These are phyloP conservation scores for Falco columbarius DNA, from an alignment of 2,797 vertebrate genomes.

Conservation along the genomic window DNA sequence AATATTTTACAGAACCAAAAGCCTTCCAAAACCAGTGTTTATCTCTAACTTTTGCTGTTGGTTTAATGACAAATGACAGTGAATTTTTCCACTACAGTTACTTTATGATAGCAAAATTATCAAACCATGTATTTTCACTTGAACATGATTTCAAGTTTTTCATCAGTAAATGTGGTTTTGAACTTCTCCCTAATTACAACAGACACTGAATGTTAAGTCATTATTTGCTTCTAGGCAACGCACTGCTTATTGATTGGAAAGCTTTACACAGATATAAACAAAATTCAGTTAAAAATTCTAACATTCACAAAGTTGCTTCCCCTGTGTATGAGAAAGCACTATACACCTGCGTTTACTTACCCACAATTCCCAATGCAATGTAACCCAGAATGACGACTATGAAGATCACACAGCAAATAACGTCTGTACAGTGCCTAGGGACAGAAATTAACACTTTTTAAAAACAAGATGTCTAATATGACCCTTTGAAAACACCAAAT, in stretches of 20 bases:
- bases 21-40: neutral
- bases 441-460: constrained; percentile 52
- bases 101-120: neutral
- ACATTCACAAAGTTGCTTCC: neutral
- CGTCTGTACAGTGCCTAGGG: constrained; percentile 89
- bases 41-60: neutral
- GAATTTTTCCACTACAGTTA: neutral
- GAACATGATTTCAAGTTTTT: neutral
- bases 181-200: neutral
- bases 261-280: neutral
- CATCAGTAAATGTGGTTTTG: neutral
- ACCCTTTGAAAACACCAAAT: neutral
- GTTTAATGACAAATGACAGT: neutral
- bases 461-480: neutral
- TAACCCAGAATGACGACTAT: constrained; percentile 89
- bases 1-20: neutral
- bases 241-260: neutral
- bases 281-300: constrained; percentile 14
- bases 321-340: neutral
- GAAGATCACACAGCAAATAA: constrained; percentile 92
- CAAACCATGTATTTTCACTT: neutral
- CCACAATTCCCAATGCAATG: constrained; percentile 89
- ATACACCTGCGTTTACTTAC: constrained; percentile 81
- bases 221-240: neutral
- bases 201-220: neutral